phyloP scores from a whole-genome alignment of 2,888 invertebrate species.

The Cyclophora albipunctata region DNA sequence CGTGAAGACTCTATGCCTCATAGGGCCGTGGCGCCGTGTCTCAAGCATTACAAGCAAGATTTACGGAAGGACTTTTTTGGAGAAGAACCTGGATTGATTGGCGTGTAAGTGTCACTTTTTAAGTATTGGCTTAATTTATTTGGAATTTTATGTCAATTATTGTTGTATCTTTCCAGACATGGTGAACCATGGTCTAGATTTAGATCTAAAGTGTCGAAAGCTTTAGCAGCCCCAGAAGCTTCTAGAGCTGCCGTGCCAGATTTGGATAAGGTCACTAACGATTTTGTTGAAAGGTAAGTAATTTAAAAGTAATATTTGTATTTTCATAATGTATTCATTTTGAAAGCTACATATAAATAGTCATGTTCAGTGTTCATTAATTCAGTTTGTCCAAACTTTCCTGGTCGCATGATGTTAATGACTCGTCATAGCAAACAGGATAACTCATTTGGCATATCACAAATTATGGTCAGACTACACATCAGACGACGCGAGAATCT shows the following conservation, averaged over 20 bases:
- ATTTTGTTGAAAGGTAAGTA: constrained; percentile 81
- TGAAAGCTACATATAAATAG: too few relatives aligned
- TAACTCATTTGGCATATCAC: too few relatives aligned
- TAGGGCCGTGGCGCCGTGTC: constrained; percentile 83
- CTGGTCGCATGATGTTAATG: not conserved
- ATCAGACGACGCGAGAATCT: constrained; percentile 55
- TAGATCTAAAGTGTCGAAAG: constrained; percentile 88
- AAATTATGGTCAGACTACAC: constrained; percentile 5
- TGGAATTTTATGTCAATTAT: not conserved
- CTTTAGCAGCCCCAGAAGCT: constrained; percentile 85
- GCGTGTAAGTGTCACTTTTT: constrained; percentile 78
- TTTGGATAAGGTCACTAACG: constrained; percentile 83
- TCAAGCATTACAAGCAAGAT: constrained; percentile 82
- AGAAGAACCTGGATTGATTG: constrained; percentile 82
- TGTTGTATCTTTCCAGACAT: constrained; percentile 75
- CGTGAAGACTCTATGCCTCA: constrained; percentile 82
- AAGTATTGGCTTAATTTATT: not conserved
- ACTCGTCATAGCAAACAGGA: too few relatives aligned
- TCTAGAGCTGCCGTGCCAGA: constrained; percentile 84
- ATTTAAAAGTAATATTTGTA: not conserved
- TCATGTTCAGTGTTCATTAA: not conserved
- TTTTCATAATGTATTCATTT: too few relatives aligned
- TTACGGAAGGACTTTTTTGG: constrained; percentile 82
- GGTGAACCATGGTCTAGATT: constrained; percentile 91
- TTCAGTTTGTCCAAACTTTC: not conserved